Evolutionary conservation across 2,113 vertebrate genomes (phyloP).

Genomic region (Tragulus kanchil): DNA sequence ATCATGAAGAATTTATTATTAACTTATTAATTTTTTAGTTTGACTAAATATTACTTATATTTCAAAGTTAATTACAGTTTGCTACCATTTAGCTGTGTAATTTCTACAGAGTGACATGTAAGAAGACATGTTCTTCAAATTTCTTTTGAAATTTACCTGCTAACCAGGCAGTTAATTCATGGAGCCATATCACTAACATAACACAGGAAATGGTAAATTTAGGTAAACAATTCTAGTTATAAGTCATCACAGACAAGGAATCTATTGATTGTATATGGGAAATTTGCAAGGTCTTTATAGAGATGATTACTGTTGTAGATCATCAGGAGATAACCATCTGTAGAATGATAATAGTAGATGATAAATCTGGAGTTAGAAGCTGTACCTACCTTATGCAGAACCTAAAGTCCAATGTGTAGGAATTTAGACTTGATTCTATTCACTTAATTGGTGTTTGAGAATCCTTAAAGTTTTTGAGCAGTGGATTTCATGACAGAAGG

Average conservation of each 20-base stretch:
- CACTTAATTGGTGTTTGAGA: not conserved
- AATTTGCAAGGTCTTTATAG: not conserved
- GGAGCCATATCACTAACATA: not conserved
- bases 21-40: not conserved
- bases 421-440: not conserved
- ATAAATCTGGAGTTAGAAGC: not conserved
- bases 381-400: not conserved
- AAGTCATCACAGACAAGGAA: not conserved
- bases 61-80: constrained; percentile 15
- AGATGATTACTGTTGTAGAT: not conserved
- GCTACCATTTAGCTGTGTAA: not conserved
- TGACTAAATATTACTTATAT: not conserved
- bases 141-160: not conserved
- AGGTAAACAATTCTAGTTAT: not conserved
- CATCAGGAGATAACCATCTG: not conserved
- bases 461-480: not conserved
- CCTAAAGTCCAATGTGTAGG: not conserved
- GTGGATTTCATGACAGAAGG: not conserved
- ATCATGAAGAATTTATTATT: not conserved
- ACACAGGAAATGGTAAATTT: not conserved
- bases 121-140: not conserved
- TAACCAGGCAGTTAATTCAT: not conserved
- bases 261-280: not conserved
- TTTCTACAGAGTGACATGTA: not conserved
- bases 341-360: not conserved